Conservation (phyloP, 1,140 invertebrate genomes). For the Phymastichus coffea region DNA sequence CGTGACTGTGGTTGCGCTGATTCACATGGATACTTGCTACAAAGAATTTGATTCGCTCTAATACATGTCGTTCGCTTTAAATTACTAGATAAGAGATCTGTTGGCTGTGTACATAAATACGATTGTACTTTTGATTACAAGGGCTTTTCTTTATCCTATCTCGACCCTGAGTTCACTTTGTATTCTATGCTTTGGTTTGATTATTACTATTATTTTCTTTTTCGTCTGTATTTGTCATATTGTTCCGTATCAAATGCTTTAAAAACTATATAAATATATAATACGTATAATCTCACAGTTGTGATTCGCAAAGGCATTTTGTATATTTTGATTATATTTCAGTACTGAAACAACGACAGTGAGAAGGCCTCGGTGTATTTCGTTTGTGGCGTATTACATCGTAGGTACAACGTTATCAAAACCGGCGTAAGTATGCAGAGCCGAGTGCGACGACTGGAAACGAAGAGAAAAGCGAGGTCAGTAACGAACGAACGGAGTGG, state of each 20-base stretch:
- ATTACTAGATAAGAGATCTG: too few relatives aligned
- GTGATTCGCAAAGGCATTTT: conserved; percentile 22
- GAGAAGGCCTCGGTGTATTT: conserved; percentile 14
- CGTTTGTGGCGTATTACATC: background rate
- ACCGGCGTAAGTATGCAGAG: background rate
- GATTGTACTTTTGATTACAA: conserved; percentile 57
- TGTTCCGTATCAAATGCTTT: conserved; percentile 27
- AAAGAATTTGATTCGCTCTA: too few relatives aligned
- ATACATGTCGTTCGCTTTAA: too few relatives aligned
- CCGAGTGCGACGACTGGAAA: background rate
- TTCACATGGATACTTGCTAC: too few relatives aligned
- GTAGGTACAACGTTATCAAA: background rate
- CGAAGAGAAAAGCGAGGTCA: background rate
- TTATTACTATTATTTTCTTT: background rate
- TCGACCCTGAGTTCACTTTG: conserved; percentile 53
- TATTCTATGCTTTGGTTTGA: background rate
- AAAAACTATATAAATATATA: conserved; percentile 26
- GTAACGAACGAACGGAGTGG: too few relatives aligned
- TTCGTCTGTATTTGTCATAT: conserved; percentile 22
- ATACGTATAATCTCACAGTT: conserved; percentile 6
- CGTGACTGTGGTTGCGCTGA: background rate
- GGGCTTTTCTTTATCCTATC: conserved; percentile 53
- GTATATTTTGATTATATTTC: background rate
- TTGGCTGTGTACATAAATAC: conserved; percentile 54
- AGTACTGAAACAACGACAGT: conserved; percentile 4